These are phyloP conservation scores for Sitta europaea DNA, from an alignment of 2,113 vertebrate species.

Conservation along the genomic window DNA sequence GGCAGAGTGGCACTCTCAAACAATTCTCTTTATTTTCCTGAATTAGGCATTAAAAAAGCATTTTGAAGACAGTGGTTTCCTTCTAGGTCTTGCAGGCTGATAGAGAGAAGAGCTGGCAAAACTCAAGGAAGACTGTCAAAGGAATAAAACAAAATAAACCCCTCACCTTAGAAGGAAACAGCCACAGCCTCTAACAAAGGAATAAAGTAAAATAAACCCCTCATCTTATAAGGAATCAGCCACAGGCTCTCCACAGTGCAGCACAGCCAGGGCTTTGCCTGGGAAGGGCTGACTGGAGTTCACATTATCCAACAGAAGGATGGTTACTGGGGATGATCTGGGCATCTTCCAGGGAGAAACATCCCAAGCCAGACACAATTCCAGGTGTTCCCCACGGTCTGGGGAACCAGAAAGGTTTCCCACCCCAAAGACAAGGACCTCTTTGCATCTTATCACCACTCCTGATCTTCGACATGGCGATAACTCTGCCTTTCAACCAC, in stretches of 20 bases:
- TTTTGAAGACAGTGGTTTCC: neutral
- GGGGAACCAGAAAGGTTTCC: neutral
- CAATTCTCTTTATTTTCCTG: neutral
- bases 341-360: neutral
- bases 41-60: neutral
- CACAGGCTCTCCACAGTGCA: neutral
- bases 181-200: neutral
- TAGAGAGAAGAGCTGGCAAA: neutral
- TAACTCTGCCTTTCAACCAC: neutral
- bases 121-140: neutral
- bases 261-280: neutral
- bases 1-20: neutral
- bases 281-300: neutral
- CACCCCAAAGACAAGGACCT: neutral
- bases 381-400: neutral
- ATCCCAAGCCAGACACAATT: neutral
- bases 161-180: neutral
- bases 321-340: neutral
- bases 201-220: neutral
- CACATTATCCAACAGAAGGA: fast-evolving
- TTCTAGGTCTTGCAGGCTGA: neutral
- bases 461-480: neutral
- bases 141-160: neutral
- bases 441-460: neutral
- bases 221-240: neutral